Conservation (phyloP, 2,113 vertebrate species). For the Mesocricetus auratus region DNA sequence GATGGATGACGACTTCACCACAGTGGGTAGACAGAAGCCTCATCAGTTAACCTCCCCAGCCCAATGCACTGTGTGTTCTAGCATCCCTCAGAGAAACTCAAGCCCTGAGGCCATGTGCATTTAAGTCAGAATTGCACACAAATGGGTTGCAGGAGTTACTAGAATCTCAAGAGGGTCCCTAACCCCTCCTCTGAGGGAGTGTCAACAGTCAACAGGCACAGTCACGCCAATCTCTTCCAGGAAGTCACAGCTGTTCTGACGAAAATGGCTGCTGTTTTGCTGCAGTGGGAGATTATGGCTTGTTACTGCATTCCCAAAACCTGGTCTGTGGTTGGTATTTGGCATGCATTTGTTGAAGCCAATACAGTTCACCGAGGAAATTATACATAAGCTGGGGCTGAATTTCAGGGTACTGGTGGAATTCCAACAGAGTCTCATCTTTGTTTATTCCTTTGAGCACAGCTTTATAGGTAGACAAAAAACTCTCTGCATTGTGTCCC, state of each 20-base stretch:
- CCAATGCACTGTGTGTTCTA: not conserved
- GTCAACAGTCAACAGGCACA: not conserved
- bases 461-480: not conserved
- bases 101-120: not conserved
- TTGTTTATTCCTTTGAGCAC: not conserved
- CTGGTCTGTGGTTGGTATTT: rapidly evolving
- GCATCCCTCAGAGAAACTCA: not conserved
- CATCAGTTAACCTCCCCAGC: not conserved
- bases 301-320: rapidly evolving
- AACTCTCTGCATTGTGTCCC: not conserved
- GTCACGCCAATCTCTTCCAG: not conserved
- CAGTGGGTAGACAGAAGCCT: not conserved
- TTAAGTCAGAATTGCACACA: not conserved
- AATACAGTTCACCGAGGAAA: not conserved
- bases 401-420: not conserved
- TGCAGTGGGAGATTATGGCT: not conserved
- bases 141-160: not conserved
- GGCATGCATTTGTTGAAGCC: not conserved
- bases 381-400: not conserved
- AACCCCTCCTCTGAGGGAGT: too few relatives aligned
- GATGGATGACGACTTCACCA: not conserved
- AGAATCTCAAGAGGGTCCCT: not conserved
- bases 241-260: too few relatives aligned
- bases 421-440: not conserved
- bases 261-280: not conserved